Conservation (phyloP, 1,140 invertebrate species). For the Drosophila mauritiana region DNA sequence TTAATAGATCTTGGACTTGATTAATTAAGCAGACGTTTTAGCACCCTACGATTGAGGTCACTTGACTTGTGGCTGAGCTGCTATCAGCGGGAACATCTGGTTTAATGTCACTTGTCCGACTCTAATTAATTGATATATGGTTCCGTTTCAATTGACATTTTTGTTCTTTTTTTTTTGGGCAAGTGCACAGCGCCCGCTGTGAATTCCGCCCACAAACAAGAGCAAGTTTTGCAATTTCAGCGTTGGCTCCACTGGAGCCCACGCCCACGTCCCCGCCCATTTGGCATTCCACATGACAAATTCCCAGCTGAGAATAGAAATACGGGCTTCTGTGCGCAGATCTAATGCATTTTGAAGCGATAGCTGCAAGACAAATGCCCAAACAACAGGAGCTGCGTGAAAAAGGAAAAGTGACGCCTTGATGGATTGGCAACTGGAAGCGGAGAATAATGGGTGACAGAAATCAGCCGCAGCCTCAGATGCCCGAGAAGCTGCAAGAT, state of each 20-base stretch:
- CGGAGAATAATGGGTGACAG: background rate
- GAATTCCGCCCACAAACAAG: conserved; percentile 18
- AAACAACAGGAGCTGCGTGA: conserved; percentile 45
- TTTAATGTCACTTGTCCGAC: conserved; percentile 31
- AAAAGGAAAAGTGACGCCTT: conserved; percentile 40
- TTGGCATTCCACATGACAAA: background rate
- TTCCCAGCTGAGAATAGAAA: conserved; percentile 26
- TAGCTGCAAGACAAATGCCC: conserved; percentile 60
- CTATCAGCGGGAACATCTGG: conserved; percentile 26
- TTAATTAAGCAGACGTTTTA: conserved; percentile 33
- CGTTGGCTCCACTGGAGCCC: conserved; percentile 17
- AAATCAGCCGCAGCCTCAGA: conserved; percentile 16
- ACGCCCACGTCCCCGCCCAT: background rate
- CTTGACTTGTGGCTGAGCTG: conserved; percentile 2
- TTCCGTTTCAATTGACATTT: conserved; percentile 33
- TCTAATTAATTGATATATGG: conserved; percentile 69
- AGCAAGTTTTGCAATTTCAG: conserved; percentile 55
- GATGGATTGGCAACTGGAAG: conserved; percentile 60
- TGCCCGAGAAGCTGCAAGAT: conserved; percentile 37
- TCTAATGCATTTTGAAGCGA: conserved; percentile 59
- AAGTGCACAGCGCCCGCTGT: conserved; percentile 64
- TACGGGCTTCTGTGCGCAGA: conserved; percentile 17
- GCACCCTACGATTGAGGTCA: background rate
- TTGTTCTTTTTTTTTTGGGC: conserved; percentile 11
- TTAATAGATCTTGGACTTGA: conserved; percentile 20